Evolutionary conservation across 2,797 vertebrate genomes (phyloP).

Genomic region (Helicolenus hilgendorfi): DNA sequence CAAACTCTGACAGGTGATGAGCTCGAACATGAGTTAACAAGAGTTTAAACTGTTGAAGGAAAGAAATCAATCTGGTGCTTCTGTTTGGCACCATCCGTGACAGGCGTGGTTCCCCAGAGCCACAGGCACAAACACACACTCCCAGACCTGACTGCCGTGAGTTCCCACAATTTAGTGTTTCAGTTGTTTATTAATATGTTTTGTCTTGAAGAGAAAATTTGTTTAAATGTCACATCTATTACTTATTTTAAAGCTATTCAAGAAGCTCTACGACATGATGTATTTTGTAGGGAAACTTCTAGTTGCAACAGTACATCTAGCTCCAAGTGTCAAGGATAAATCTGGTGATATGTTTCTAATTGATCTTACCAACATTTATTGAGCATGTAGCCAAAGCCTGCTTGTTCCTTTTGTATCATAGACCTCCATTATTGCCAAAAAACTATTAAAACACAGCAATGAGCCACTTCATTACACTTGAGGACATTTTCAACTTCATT

Average conservation of each 20-base stretch:
- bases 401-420: not conserved
- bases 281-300: not conserved
- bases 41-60: slow-evolving; percentile 7
- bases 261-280: not conserved
- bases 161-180: not conserved
- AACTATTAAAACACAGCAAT: not conserved
- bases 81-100: slow-evolving; percentile 25
- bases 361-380: not conserved
- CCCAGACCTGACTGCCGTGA: not conserved
- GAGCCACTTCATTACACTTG: too few species aligned
- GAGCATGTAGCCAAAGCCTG: not conserved
- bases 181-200: not conserved
- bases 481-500: not conserved
- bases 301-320: not conserved
- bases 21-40: not conserved
- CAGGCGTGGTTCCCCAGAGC: not conserved
- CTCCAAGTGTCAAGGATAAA: not conserved
- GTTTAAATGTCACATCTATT: not conserved
- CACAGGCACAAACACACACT: not conserved
- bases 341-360: not conserved
- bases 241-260: not conserved
- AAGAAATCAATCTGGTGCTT: slow-evolving; percentile 6
- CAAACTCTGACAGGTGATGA: not conserved
- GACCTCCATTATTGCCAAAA: not conserved
- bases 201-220: not conserved